phyloP scores from a whole-genome alignment of 1,140 invertebrate genomes.

The Hylaeus anthracinus region DNA sequence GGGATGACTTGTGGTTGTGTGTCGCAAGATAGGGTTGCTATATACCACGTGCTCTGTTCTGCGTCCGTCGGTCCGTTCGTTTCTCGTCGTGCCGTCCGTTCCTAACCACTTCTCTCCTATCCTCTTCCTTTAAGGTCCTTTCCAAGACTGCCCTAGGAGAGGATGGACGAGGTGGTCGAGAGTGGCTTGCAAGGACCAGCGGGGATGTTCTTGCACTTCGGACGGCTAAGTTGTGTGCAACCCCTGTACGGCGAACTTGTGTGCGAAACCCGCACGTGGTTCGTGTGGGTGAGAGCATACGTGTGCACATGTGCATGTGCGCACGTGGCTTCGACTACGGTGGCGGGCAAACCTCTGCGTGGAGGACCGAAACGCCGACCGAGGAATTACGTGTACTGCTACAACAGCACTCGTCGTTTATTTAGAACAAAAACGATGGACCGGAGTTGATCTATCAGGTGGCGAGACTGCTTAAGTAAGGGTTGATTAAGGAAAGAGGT shows the following conservation, averaged over 20 bases:
- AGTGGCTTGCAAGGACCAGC: conserved; percentile 59
- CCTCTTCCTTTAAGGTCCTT: conserved; percentile 74
- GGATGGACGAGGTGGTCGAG: conserved; percentile 65
- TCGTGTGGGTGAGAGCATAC: conserved; percentile 50
- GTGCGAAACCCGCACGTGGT: conserved; percentile 66
- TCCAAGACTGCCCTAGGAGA: conserved; percentile 56
- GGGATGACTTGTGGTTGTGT: conserved; percentile 79
- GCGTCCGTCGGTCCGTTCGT: conserved; percentile 68
- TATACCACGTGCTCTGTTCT: conserved; percentile 62
- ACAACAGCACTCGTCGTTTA: conserved; percentile 60
- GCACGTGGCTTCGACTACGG: conserved; percentile 36
- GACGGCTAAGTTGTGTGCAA: conserved; percentile 51
- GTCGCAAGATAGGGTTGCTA: conserved; percentile 76
- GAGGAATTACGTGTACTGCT: conserved; percentile 22
- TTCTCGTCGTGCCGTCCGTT: conserved; percentile 66
- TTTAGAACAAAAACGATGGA: conserved; percentile 66
- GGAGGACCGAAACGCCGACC: conserved; percentile 17
- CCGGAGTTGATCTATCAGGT: conserved; percentile 66
- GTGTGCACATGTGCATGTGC: conserved; percentile 29
- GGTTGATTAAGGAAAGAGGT: too few relatives aligned
- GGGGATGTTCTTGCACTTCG: conserved; percentile 75
- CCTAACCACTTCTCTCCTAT: conserved; percentile 61
- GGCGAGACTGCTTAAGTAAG: conserved; percentile 56
- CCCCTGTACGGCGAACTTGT: conserved; percentile 54
- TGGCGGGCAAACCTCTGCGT: conserved; percentile 34